Conservation (phyloP, 2,797 vertebrate species). For the Strix occidentalis region DNA sequence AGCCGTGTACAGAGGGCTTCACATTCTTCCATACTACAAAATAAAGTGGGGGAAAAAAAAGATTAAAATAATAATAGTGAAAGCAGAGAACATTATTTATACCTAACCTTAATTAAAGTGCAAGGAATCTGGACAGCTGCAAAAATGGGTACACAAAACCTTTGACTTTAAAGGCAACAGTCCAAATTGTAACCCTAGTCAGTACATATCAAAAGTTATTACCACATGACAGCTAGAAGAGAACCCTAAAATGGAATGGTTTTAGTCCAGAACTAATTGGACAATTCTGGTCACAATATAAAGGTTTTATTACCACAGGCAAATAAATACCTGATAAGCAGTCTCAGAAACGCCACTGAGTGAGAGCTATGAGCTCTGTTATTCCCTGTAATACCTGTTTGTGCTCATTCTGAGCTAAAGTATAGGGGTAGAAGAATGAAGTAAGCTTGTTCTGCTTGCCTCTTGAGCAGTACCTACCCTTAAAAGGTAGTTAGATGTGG, state of each 20-base stretch:
- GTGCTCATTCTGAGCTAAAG: background rate
- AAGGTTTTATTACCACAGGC: background rate
- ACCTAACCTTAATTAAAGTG: background rate
- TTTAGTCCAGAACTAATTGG: background rate
- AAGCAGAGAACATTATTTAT: background rate
- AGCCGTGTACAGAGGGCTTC: slow-evolving; percentile 90
- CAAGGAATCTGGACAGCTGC: background rate
- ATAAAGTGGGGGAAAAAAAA: background rate
- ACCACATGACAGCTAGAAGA: background rate
- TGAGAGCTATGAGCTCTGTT: background rate
- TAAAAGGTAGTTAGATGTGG: background rate
- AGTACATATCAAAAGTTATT: background rate
- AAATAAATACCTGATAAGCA: background rate
- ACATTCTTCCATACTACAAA: slow-evolving; percentile 92
- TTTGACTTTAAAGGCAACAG: background rate
- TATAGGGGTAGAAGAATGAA: background rate
- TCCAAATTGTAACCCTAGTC: background rate
- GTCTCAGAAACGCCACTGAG: background rate
- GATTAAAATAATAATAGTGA: background rate
- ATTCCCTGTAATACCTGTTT: background rate
- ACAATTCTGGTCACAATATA: background rate
- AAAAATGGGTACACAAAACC: background rate
- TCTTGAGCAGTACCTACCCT: background rate
- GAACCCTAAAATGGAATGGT: background rate
- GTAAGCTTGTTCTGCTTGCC: background rate